Base-by-base conservation (phyloP, 1,140 invertebrate species). In the Diuraphis noxia region DNA sequence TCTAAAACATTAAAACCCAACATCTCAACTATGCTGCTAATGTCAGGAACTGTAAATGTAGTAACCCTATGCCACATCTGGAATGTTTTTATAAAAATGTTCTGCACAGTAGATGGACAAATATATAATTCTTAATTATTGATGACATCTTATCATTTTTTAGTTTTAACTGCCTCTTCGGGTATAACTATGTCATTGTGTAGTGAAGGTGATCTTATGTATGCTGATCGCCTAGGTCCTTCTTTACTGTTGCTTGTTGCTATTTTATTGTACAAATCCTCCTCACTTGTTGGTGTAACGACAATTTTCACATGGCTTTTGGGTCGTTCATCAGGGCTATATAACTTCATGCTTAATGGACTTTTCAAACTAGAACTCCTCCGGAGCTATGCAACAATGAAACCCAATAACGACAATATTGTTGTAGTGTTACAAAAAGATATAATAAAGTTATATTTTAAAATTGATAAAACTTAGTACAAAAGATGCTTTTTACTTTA, bases 361-460 rank as follows among this genome's bases (percentile, higher is more conserved):
- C 49, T 72, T 89, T 72, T 72, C 88, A 90, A 25, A 56, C 88
- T 90, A 90, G 88, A 90, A 90, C 88, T 90, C 34, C 88, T 90
- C 77, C 19, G 77, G 9, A 90, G 72, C 88, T 90, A 90, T 36
- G 34, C 25, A 79, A 72, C 30, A 72, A 72, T 46, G 63, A 89
- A 72, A 86, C 5, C 23, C 36, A 81, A 79, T 90, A 90, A 79
- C 56, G 4, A 90, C 41, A 46, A 90, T 72, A 72, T 13, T 81
- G n/a, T 79, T 90, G 9, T 87, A n/a, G 49, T 87, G 49, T 87
- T 46, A 90, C 38, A 72, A 88, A 90, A 90, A 81, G 13, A n/a
- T 19, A 89, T 88, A 41, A 89, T 49, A 81, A 90, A 81, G 34
- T 81, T 90, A 6, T 90, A 90, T 90, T 90, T 90, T 43, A 90